A percentile compares a stretch with the other conserved stretches of the same genome.
Conservation (phyloP, 2,113 vertebrate species). For the Oncorhynchus clarkii region DNA sequence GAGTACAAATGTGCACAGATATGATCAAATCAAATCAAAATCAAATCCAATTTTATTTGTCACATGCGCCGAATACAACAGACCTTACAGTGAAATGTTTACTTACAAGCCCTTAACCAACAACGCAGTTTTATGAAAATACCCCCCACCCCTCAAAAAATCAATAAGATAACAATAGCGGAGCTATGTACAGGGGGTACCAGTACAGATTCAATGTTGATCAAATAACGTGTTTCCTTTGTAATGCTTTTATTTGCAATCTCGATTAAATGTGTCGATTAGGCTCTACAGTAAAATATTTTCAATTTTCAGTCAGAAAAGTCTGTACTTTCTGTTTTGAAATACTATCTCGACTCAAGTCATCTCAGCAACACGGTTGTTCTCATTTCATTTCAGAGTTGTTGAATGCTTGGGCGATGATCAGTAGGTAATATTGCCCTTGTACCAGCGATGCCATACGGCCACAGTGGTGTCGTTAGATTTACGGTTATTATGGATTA, state of each 20-base stretch:
- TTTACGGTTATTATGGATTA: slow-evolving; percentile 67
- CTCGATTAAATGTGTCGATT: not conserved
- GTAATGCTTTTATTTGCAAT: not conserved
- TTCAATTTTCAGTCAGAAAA: not conserved
- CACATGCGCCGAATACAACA: too few relatives aligned
- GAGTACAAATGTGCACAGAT: not conserved
- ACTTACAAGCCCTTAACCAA: too few relatives aligned
- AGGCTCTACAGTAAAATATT: not conserved
- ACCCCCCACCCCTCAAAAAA: too few relatives aligned
- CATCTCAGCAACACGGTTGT: slow-evolving; percentile 30
- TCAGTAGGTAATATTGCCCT: slow-evolving; percentile 62
- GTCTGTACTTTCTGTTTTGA: not conserved
- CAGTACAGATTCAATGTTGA: not conserved
- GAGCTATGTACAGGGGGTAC: too few relatives aligned
- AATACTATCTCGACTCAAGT: slow-evolving; percentile 12
- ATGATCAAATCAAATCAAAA: not conserved
- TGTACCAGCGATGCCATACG: slow-evolving; percentile 26
- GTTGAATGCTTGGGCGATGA: slow-evolving; percentile 55
- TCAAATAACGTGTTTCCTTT: not conserved
- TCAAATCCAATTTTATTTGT: too few relatives aligned
- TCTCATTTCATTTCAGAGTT: slow-evolving; percentile 55
- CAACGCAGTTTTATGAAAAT: too few relatives aligned
- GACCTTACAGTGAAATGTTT: too few relatives aligned
- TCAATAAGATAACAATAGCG: too few relatives aligned
- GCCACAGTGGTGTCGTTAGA: slow-evolving; percentile 42